Base-by-base conservation (phyloP, 2,113 vertebrate species). In the Neolamprologus brichardi region DNA sequence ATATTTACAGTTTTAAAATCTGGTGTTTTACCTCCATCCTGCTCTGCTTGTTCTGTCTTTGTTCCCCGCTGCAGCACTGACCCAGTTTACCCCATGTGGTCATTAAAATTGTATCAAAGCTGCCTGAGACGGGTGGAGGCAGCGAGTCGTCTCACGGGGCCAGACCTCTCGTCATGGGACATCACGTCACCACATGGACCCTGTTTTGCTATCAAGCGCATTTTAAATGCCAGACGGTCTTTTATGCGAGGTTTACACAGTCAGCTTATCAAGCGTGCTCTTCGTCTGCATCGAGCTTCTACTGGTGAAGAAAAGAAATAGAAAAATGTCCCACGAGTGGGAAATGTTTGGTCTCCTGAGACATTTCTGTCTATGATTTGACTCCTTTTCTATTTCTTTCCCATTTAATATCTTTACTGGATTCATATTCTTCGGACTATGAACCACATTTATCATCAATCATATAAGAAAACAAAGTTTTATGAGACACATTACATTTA, bases 61-160 rank as follows among this genome's bases (percentile, higher is more conserved):
- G 92, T 95, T 85, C 86, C 15, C 28, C 2, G 81, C 78, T 51
- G 87, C 54, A 39, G 91, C 90, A 75, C 51, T 95, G 94, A 95
- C 92, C 93, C 92, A 93, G 7, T 94, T 94, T 86, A 75, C 87
- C 91, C 89, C 89, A 91, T 93, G 92, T 90, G 94, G 91, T 94
- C 95, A 95, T 95, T 94, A 95, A 95, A 94, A 90, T 94, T 95
- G 91, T 85, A 95, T 95, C 87, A 92, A 91, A 90, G 77, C 87
- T 87, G 88, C 72, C 83, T 84, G 64, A 92, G 91, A 87, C 87
- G 54, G 82, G 82, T 70, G 87, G 86, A 89, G 93, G 90, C 17
- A 10, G 91, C 54, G 88, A 25, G 9, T 4, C n/a, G 83, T 78
- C 92, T 80, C 90, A 6, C 18, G 91, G 72, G 92, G 39, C 60